Conservation (phyloP, 2,113 vertebrate genomes). For the Rousettus leschenaultii region DNA sequence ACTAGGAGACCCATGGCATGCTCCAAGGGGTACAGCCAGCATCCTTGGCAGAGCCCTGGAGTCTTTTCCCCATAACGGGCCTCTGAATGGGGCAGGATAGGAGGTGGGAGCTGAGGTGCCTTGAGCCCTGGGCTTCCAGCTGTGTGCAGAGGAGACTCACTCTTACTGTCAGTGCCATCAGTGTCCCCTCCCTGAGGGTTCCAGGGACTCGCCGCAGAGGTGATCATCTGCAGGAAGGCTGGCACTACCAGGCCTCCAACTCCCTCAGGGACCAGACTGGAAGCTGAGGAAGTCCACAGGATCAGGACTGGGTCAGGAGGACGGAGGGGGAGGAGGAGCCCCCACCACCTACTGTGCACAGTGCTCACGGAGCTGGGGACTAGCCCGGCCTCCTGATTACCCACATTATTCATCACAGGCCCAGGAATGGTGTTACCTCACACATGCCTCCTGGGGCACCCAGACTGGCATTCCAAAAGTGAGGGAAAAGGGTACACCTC, state of each 20-base stretch:
- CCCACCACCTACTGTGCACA: not conserved
- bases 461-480: not conserved
- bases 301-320: not conserved
- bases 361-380: not conserved
- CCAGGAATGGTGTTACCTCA: not conserved
- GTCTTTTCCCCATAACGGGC: not conserved
- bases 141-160: not conserved
- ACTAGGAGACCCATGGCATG: not conserved
- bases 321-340: not conserved
- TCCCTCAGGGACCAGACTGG: not conserved
- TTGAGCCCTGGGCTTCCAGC: not conserved
- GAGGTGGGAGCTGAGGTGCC: not conserved
- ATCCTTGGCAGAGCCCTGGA: not conserved
- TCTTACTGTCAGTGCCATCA: not conserved
- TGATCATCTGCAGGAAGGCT: not conserved
- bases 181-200: not conserved
- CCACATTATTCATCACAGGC: not conserved
- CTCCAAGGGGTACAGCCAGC: not conserved
- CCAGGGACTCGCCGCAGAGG: not conserved
- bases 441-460: not conserved
- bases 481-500: not conserved
- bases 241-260: not conserved
- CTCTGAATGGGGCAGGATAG: not conserved
- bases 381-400: not conserved
- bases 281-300: not conserved